Base-by-base conservation (phyloP, 2,113 vertebrate species). In the Onychostoma macrolepis region DNA sequence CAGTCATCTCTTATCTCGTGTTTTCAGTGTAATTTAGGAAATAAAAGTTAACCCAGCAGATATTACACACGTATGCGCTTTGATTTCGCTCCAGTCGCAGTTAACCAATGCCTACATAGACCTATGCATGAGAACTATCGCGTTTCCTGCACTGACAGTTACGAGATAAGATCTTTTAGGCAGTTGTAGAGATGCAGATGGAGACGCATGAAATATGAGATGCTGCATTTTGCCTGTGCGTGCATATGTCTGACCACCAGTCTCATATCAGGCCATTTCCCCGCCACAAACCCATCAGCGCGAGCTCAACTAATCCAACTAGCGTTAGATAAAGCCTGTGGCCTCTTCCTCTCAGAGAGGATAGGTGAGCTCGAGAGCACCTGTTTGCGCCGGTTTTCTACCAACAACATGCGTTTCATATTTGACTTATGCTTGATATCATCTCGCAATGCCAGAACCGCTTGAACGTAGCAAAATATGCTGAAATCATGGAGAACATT, bases 121-220 rank as follows among this genome's bases (percentile, higher is more conserved):
- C 50, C 50, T 53, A n/a, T 21, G 61, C 33, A 63, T 58, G 78
- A 17, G 69, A 83, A 67, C 79, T 75, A 85, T 83, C 78, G 50
- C 82, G 77, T 87, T 89, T 89, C 88, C 86, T 87, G 38, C 48
- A 58, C 24, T 89, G 86, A 80, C 88, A 86, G 88, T 89, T 89
- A 53, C 0, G 12, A 86, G 88, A 89, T 89, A 86, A 83, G 41
- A 89, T 89, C 88, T 85, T 50, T 72, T 36, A 83, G 86, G 84
- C 88, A 87, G 88, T 89, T 89, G 86, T 67, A 83, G 83, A 85
- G 84, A 77, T 85, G 83, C 87, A 80, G 77, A 84, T 71, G 74
- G 76, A 77, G 86, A 85, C 63, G 50, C 78, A 85, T 87, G 86
- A 87, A 83, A 89, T 87, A 89, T 87, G 74, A 83, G 33, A 36